Conservation (phyloP, 2,113 vertebrate genomes). For the Sebastes schlegelii region DNA sequence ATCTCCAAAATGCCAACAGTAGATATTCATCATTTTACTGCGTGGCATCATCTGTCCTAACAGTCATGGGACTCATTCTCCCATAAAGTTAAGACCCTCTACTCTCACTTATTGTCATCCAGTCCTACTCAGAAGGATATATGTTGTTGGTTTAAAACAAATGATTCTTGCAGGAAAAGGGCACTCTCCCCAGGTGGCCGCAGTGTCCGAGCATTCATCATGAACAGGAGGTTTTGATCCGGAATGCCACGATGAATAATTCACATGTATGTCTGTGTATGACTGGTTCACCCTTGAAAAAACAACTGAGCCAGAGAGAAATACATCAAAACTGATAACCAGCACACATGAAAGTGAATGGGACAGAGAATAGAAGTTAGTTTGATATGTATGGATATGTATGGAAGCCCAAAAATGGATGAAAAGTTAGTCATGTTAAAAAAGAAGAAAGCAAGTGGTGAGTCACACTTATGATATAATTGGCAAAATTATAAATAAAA, state of each 20-base stretch:
- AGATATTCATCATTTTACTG: constrained; percentile 52
- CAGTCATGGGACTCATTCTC: constrained; percentile 34
- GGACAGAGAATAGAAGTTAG: not conserved
- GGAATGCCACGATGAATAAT: constrained; percentile 45
- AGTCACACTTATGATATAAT: no score
- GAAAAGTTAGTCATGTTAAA: not conserved
- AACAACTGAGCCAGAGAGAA: constrained; percentile 28
- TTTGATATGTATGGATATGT: not conserved
- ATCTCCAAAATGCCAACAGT: constrained; percentile 36
- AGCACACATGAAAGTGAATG: not conserved
- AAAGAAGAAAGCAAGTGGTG: no score
- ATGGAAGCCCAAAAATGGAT: not conserved
- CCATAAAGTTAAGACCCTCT: constrained; percentile 27
- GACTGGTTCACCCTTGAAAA: constrained; percentile 40
- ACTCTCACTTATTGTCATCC: constrained; percentile 31
- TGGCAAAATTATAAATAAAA: no score
- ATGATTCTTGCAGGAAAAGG: constrained; percentile 37
- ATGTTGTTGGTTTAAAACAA: constrained; percentile 26
- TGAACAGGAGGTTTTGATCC: constrained; percentile 1
- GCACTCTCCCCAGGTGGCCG: constrained; percentile 26
- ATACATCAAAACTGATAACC: not conserved
- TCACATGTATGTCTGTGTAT: constrained; percentile 19
- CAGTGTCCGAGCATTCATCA: constrained; percentile 42
- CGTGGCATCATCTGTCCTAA: constrained; percentile 36
- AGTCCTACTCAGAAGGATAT: constrained; percentile 6